Evolutionary conservation across 2,113 vertebrate species (phyloP), one percentile per base, ranked within the genome.

Genomic region (Phyllopteryx taeniolatus): DNA sequence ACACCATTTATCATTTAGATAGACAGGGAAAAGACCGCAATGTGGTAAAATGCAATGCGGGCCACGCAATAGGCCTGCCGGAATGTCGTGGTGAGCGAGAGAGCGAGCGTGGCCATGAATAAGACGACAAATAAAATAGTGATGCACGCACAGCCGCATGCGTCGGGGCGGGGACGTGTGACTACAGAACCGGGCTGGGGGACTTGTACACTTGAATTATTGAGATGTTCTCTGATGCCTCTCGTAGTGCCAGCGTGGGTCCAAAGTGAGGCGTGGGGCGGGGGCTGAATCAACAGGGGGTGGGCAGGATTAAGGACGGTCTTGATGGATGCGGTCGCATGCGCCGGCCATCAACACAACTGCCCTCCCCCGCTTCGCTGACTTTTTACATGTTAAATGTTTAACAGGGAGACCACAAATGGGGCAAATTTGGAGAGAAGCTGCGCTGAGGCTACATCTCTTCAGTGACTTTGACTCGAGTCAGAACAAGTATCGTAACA

Each of bases 191-290:
- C 0, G 42, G 49, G 77, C 77, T 74, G 8, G 74, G 63, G 77
- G 77, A 83, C 82, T 83, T 85, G 86, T 85, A 79, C 70, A 1
- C 70, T 51, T 92, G 35, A 88, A 92, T 91, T 88, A 91, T 92
- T 91, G 69, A 92, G 79, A 74, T 71, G 56, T 77, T 79, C 57
- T 47, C 75, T 81, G 85, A 85, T 39, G 76, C 79, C 85, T 85
- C 75, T 77, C 73, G 14, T 85, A 77, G 81, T 82, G 79, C 77
- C 87, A 83, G 83, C 82, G 12, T 68, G 80, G 84, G 82, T 84
- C 83, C 78, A 62, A 80, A 78, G 73, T 67, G 75, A 79, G 35
- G 70, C 73, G 76, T 61, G 68, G 35, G 42, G 35, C 19, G 33
- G 60, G 60, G 80, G 77, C 61, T 75, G 63, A 60, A 70, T 64